Evolutionary conservation across 2,797 vertebrate species (phyloP).

Genomic region (Thalassophryne amazonica): DNA sequence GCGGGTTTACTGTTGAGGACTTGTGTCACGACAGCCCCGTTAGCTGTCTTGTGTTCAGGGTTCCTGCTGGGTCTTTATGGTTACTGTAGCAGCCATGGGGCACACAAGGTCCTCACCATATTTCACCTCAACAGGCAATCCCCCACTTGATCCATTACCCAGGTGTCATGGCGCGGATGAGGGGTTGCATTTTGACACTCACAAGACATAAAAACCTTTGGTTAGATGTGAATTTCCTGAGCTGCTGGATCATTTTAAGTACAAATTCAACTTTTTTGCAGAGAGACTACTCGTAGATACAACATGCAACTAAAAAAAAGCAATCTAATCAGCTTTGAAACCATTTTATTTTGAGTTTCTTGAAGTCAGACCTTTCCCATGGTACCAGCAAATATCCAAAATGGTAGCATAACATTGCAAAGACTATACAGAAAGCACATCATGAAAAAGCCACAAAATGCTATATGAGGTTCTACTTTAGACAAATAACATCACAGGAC

Average conservation of each 20-base stretch:
- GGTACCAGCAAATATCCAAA: slow-evolving; percentile 8
- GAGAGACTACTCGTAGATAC: slow-evolving; percentile 45
- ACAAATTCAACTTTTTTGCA: slow-evolving; percentile 38
- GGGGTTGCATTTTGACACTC: no score
- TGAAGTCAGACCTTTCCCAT: not conserved
- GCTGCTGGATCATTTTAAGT: slow-evolving; percentile 31
- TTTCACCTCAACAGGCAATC: no score
- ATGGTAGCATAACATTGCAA: not conserved
- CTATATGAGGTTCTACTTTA: slow-evolving; percentile 4
- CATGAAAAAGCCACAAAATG: slow-evolving; percentile 15
- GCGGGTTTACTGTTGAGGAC: no score
- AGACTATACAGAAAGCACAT: slow-evolving; percentile 8
- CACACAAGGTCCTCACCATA: no score
- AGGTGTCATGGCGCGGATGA: no score
- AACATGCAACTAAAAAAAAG: slow-evolving; percentile 38
- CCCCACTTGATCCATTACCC: no score
- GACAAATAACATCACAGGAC: slow-evolving; percentile 9
- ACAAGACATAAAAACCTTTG: no score
- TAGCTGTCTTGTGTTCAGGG: no score
- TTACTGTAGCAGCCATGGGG: no score
- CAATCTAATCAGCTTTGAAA: not conserved
- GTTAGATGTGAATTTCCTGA: slow-evolving; percentile 38
- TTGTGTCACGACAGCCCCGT: no score
- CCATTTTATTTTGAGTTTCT: not conserved
- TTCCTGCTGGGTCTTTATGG: no score